Evolutionary conservation across 2,888 invertebrate species (phyloP).

Genomic region (Rosalia funebris): DNA sequence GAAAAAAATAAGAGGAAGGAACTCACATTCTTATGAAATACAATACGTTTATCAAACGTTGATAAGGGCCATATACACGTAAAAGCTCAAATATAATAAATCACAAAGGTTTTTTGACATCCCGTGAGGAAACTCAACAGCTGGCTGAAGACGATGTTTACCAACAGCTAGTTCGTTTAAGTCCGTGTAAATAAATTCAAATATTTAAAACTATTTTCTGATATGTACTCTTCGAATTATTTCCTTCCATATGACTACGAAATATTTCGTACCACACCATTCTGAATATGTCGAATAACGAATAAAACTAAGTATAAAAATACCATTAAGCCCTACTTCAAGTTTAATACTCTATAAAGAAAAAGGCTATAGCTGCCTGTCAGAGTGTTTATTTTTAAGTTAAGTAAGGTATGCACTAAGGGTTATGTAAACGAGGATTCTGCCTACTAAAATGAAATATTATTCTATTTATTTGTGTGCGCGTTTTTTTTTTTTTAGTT

Average conservation of each 20-base stretch:
- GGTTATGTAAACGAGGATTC: no score
- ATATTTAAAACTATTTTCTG: slow-evolving; percentile 15
- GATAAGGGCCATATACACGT: slow-evolving; percentile 41
- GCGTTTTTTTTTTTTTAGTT: no score
- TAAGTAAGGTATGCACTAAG: no score
- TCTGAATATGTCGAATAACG: no score
- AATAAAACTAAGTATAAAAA: no score
- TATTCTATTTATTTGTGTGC: no score
- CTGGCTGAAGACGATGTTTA: slow-evolving; percentile 19
- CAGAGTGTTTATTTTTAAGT: no score
- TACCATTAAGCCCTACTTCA: no score
- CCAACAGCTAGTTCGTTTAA: slow-evolving; percentile 22
- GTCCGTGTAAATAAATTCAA: slow-evolving; percentile 18
- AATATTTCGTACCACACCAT: no score
- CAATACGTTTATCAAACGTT: slow-evolving; percentile 42
- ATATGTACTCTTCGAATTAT: slow-evolving; percentile 3
- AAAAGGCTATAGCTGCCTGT: no score
- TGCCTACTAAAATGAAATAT: no score
- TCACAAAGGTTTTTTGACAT: slow-evolving; percentile 30
- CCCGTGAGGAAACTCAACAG: slow-evolving; percentile 24
- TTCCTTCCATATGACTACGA: background rate
- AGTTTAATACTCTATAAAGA: no score
- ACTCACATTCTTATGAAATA: slow-evolving; percentile 23
- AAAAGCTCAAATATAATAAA: slow-evolving; percentile 43
- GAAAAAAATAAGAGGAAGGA: slow-evolving; percentile 19